A percentile compares a stretch with the other conserved stretches of the same genome.
Conservation (phyloP, 2,888 invertebrate species). For the Plutella xylostella region DNA sequence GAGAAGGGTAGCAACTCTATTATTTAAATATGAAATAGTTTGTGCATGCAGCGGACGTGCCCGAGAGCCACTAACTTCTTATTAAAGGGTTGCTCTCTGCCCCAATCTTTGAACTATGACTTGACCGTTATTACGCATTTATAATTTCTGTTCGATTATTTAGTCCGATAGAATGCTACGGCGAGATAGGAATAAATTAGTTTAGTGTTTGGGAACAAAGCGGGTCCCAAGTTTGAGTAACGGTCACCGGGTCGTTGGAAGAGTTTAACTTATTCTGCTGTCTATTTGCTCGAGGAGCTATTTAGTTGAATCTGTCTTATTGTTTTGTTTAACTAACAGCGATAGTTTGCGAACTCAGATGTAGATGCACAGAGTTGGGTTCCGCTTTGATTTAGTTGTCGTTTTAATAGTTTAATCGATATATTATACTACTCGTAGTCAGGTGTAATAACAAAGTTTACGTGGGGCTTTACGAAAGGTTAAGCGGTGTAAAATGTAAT, state of each 20-base stretch:
- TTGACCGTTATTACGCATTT: conserved; percentile 70
- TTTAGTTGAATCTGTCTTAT: conserved; percentile 39
- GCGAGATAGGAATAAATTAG: conserved; percentile 66
- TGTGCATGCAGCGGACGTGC: conserved; percentile 45
- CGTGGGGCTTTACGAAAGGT: too few species aligned
- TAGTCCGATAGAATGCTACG: conserved; percentile 52
- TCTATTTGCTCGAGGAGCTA: conserved; percentile 32
- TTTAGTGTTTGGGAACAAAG: conserved; percentile 67
- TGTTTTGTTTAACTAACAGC: conserved; percentile 35
- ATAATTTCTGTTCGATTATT: conserved; percentile 69
- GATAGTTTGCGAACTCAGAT: conserved; percentile 28
- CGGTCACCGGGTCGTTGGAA: conserved; percentile 60
- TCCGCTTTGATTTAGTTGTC: too few species aligned
- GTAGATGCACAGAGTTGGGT: too few species aligned
- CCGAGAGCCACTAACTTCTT: conserved; percentile 55
- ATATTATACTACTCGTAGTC: too few species aligned
- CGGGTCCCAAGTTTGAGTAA: conserved; percentile 59
- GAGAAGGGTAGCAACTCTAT: conserved; percentile 33
- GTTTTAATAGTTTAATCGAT: too few species aligned
- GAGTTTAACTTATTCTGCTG: conserved; percentile 47
- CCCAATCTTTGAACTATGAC: conserved; percentile 70
- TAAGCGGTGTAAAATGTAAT: not conserved
- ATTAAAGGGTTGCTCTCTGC: conserved; percentile 61
- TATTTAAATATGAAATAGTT: conserved; percentile 47
- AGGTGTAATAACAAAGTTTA: too few species aligned